Conservation (phyloP, 1,140 invertebrate genomes). For the Cephus cinctus region DNA sequence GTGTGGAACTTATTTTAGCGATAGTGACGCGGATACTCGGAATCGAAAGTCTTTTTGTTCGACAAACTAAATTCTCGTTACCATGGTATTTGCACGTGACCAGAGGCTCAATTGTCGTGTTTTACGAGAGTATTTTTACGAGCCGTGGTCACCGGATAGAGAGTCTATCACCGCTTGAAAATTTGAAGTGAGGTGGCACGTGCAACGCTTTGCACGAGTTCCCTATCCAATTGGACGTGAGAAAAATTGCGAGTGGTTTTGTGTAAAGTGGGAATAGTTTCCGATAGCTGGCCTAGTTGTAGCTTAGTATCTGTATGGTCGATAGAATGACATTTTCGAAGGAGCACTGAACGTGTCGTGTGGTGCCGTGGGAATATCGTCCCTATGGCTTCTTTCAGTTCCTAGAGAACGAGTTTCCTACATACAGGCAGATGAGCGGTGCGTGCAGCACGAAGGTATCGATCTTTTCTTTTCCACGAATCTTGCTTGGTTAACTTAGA, state of each 20-base stretch:
- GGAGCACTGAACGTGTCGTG: too few species aligned
- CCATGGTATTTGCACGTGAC: constrained; percentile 20
- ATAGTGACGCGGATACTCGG: too few species aligned
- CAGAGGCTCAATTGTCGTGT: constrained; percentile 14
- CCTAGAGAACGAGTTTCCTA: too few species aligned
- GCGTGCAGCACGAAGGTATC: too few species aligned
- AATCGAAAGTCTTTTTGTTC: constrained; percentile 2
- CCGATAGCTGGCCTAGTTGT: constrained; percentile 1
- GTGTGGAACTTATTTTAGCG: too few species aligned
- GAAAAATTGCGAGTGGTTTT: constrained; percentile 27
- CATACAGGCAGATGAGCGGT: too few species aligned
- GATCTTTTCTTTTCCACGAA: too few species aligned
- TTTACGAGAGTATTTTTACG: constrained; percentile 25
- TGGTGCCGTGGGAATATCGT: too few species aligned
- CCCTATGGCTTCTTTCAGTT: too few species aligned
- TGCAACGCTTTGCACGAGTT: constrained; percentile 24
- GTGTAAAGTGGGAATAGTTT: constrained; percentile 14
- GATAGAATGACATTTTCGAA: too few species aligned
- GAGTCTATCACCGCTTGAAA: constrained; percentile 16
- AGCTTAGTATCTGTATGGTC: too few species aligned
- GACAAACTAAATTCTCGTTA: constrained; percentile 13
- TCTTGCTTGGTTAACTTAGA: too few species aligned
- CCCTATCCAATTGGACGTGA: constrained; percentile 6
- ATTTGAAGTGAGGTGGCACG: constrained; percentile 24
- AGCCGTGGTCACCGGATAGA: constrained; percentile 4